phyloP scores from a whole-genome alignment of 2,888 invertebrate genomes.

The Pogonocherus hispidulus region DNA sequence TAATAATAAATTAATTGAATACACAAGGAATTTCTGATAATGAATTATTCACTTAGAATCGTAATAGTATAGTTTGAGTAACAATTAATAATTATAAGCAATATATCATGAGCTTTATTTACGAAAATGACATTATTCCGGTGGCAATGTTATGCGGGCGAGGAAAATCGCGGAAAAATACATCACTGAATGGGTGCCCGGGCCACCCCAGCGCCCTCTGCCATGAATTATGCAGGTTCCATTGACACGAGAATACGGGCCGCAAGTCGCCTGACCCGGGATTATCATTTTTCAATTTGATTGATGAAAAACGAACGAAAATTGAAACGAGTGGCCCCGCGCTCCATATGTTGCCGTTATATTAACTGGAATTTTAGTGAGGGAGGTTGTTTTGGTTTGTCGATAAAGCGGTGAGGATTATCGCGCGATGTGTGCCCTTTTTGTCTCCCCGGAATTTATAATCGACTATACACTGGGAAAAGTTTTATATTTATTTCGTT shows the following conservation, averaged over 20 bases:
- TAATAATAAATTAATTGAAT: too few species aligned
- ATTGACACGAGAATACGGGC: conserved; percentile 2
- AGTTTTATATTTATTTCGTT: too few species aligned
- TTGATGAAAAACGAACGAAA: conserved; percentile 18
- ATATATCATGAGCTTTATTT: too few species aligned
- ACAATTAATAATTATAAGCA: too few species aligned
- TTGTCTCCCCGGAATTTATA: not conserved
- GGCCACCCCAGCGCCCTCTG: conserved; percentile 36
- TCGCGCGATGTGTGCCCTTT: not conserved
- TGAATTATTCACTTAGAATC: too few species aligned
- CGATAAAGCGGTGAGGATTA: not conserved
- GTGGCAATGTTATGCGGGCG: too few species aligned
- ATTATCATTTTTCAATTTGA: conserved; percentile 27
- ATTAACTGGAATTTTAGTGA: not conserved
- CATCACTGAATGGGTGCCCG: too few species aligned
- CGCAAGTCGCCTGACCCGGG: conserved; percentile 1
- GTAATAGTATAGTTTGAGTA: too few species aligned
- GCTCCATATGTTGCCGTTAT: conserved; percentile 4
- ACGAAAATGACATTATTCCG: too few species aligned
- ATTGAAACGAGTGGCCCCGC: conserved; percentile 10
- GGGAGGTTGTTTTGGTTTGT: not conserved
- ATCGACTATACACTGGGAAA: not conserved
- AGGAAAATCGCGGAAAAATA: too few species aligned
- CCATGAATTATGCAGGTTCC: conserved; percentile 9
- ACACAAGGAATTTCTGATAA: too few species aligned